Base-by-base conservation (phyloP, 2,113 vertebrate species). In the Python bivittatus region DNA sequence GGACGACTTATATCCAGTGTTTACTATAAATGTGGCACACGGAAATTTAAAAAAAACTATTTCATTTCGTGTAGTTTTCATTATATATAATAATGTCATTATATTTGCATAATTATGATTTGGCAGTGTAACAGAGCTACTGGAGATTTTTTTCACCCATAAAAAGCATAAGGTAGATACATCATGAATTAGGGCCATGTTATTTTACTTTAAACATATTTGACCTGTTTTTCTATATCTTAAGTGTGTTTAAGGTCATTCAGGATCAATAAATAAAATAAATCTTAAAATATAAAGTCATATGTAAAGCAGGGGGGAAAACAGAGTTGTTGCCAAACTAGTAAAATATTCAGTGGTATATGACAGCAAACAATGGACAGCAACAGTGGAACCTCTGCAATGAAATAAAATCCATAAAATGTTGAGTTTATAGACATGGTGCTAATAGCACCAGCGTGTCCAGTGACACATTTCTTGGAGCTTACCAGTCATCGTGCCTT, bases 321-420 rank as follows among this genome's bases (percentile, higher is more conserved):
- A 15, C 10, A 29, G 57, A 48, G 42, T n/a, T 48, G 42, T n/a
- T 48, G 6, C 3, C 42, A 17, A 29, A 48, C 44, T 88, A 29
- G 27, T 23, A 89, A n/a, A 72, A 33, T 2, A 20, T 44, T 68
- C 17, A 2, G 9, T 53, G 23, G 29, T 20, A 3, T 61, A 48
- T 61, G 6, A 17, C 6, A 52, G 9, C 11, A 86, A 92, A 91
- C 29, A 20, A 92, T 54, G 57, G 29, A 84, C 27, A 86, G 56
- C 79, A 79, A 42, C 29, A 90, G 64, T 64, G 84, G 0, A 33
- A n/a, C 23, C 92, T 92, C 29, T 90, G 25, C 15, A 15, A 6
- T 87, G 9, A 22, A 93, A 95, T 90, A 94, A 94, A 88, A 25
- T 94, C 90, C 90, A 91, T 0, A 79, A 79, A 20, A 79, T 0